phyloP scores from a whole-genome alignment of 2,888 invertebrate genomes.

The Mesorhabditis sp. region DNA sequence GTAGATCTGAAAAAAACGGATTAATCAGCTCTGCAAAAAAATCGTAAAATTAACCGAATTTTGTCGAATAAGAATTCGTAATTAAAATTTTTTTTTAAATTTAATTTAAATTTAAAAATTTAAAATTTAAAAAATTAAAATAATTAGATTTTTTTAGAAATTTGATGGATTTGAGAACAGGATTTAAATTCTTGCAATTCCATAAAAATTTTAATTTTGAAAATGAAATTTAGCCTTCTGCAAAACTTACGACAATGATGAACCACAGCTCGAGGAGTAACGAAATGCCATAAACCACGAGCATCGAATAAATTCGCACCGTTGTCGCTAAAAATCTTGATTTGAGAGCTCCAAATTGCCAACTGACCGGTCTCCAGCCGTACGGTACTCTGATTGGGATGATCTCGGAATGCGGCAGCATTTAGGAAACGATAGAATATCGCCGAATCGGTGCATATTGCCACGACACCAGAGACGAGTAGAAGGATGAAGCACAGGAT shows the following conservation, averaged over 20 bases:
- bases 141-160: too few species aligned
- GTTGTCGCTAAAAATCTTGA: constrained; percentile 27
- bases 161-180: too few species aligned
- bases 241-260: constrained; percentile 27
- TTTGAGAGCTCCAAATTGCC: not conserved
- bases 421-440: constrained; percentile 54
- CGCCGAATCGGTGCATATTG: constrained; percentile 49
- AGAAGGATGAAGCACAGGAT: constrained; percentile 45
- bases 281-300: constrained; percentile 42
- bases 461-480: constrained; percentile 46
- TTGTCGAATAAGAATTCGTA: not conserved
- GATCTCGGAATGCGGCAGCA: constrained; percentile 52
- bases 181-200: too few species aligned
- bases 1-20: constrained; percentile 30
- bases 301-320: constrained; percentile 46
- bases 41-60: not conserved
- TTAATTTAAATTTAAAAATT: too few species aligned
- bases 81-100: too few species aligned
- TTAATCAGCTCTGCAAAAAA: not conserved
- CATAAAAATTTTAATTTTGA: too few species aligned
- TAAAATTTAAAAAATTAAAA: too few species aligned
- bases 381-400: constrained; percentile 50
- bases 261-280: constrained; percentile 52
- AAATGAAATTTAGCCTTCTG: too few species aligned
- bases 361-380: constrained; percentile 35